A percentile compares a stretch with the other conserved stretches of the same genome.
phyloP scores from a whole-genome alignment of 2,797 vertebrate species.

The Gephyroberyx darwinii region DNA sequence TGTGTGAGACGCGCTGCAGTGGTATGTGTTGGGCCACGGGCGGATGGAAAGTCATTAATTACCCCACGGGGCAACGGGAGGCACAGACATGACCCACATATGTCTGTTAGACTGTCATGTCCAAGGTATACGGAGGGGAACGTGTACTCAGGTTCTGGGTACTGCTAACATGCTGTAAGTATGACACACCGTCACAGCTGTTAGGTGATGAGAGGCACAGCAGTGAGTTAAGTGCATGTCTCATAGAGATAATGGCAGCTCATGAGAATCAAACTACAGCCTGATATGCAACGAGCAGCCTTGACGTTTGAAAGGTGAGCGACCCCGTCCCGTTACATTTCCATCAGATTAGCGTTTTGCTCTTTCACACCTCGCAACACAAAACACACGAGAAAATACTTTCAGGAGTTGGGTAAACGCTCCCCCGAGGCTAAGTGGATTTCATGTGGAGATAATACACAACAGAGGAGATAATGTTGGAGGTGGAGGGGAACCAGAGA shows the following conservation, averaged over 20 bases:
- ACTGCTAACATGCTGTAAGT: slow-evolving; percentile 31
- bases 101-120: slow-evolving; percentile 40
- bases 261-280: slow-evolving; percentile 21
- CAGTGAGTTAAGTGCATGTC: slow-evolving; percentile 13
- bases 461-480: slow-evolving; percentile 35
- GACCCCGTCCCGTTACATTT: slow-evolving; percentile 44
- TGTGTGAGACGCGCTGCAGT: slow-evolving; percentile 40
- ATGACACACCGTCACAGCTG: slow-evolving; percentile 41
- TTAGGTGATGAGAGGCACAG: slow-evolving; percentile 43
- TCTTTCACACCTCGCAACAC: slow-evolving; percentile 47
- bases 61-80: slow-evolving; percentile 37
- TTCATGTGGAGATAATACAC: slow-evolving; percentile 47
- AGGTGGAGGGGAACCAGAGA: slow-evolving; percentile 33
- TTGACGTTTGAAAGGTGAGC: slow-evolving; percentile 13
- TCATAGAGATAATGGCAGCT: slow-evolving; percentile 11
- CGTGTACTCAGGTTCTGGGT: slow-evolving; percentile 17
- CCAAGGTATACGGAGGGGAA: slow-evolving; percentile 26
- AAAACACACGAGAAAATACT: slow-evolving; percentile 17
- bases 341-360: slow-evolving; percentile 49
- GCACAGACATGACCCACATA: slow-evolving; percentile 44
- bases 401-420: background rate
- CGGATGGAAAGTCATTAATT: slow-evolving; percentile 42
- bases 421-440: slow-evolving; percentile 19
- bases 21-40: slow-evolving; percentile 53
- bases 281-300: slow-evolving; percentile 11